A percentile compares a stretch with the other conserved stretches of the same genome.
Evolutionary conservation across 35 echinoderm and acorn worm genomes (phyloP).

Genomic region (Patiria miniata): DNA sequence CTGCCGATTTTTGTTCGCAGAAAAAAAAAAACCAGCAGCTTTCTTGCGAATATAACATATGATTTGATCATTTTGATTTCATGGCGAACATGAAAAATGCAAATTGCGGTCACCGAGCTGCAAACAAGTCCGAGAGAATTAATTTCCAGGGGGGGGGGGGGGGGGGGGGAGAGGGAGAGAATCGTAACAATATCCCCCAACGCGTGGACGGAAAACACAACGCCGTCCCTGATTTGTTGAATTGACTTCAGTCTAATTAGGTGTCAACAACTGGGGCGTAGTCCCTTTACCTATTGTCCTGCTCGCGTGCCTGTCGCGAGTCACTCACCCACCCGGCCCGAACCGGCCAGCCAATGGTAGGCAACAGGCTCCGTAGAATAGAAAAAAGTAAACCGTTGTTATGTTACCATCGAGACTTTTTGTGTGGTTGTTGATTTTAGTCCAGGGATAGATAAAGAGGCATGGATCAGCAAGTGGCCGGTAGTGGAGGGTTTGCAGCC

Average conservation of each 20-base stretch:
- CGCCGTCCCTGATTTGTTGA: conserved; percentile 10
- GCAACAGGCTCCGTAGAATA: background rate
- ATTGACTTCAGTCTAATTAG: background rate
- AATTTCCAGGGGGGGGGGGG: too few species aligned
- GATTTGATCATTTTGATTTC: too few species aligned
- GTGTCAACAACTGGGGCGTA: background rate
- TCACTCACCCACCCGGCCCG: background rate
- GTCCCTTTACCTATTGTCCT: background rate
- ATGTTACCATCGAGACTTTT: background rate
- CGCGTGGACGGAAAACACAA: background rate
- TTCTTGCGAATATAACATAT: too few species aligned
- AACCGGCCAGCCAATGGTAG: background rate
- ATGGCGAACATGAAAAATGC: too few species aligned
- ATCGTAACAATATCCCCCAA: too few species aligned
- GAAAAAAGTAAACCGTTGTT: background rate
- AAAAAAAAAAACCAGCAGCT: too few species aligned
- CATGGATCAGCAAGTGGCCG: background rate
- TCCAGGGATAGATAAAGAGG: background rate
- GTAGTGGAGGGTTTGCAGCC: background rate
- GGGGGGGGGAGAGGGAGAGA: too few species aligned
- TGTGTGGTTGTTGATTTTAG: background rate
- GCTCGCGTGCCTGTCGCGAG: conserved; percentile 4
- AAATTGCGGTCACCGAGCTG: too few species aligned
- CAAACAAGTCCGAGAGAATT: too few species aligned
- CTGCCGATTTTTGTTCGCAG: too few species aligned